Evolutionary conservation across 2,888 invertebrate species (phyloP).

Genomic region (Lepidocyrtinus sp.): DNA sequence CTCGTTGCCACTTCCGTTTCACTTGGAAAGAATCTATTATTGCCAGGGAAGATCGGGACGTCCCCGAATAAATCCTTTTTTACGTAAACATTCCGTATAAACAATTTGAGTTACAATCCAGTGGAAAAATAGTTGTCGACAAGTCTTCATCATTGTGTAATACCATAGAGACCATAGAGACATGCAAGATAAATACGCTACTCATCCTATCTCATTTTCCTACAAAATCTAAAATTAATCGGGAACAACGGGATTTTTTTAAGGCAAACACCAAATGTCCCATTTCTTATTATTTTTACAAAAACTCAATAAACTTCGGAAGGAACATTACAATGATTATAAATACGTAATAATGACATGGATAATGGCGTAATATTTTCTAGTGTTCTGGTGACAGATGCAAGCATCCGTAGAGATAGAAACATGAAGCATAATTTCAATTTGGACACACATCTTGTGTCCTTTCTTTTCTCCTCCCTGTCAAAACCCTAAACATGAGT

Average conservation of each 20-base stretch:
- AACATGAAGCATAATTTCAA: neutral
- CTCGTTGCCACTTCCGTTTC: slow-evolving; percentile 19
- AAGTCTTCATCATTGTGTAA: slow-evolving; percentile 5
- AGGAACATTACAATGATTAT: neutral
- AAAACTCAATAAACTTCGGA: neutral
- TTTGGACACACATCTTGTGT: slow-evolving; percentile 25
- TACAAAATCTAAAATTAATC: neutral
- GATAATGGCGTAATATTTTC: slow-evolving; percentile 32
- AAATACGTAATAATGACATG: slow-evolving; percentile 6
- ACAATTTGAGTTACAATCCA: too few relatives aligned
- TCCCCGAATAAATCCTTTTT: too few relatives aligned
- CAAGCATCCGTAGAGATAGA: slow-evolving; percentile 1
- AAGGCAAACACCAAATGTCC: too few relatives aligned
- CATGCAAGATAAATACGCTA: slow-evolving; percentile 7
- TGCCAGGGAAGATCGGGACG: slow-evolving; percentile 37
- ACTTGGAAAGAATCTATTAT: slow-evolving; percentile 52
- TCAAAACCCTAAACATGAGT: slow-evolving; percentile 6
- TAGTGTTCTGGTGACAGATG: slow-evolving; percentile 38
- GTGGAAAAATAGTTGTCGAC: neutral
- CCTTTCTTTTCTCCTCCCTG: slow-evolving; percentile 29
- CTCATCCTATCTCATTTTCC: neutral
- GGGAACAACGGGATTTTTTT: neutral
- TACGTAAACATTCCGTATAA: too few relatives aligned
- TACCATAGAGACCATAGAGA: neutral
- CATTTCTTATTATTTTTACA: neutral